These are phyloP conservation scores for Mechanitis messenoides DNA, from an alignment of 2,888 invertebrate genomes.

Conservation along the genomic window DNA sequence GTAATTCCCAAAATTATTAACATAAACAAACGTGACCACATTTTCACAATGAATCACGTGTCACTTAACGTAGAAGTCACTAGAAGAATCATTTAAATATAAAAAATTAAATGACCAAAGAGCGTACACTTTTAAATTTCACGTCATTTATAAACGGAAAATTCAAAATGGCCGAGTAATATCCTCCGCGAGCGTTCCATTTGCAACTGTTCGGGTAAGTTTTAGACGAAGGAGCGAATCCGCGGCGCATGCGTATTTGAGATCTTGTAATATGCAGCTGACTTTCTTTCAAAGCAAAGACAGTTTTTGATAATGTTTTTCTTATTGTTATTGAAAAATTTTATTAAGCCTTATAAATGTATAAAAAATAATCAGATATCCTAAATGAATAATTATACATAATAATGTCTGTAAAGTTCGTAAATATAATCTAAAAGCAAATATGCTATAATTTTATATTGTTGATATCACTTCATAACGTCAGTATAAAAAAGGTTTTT, in stretches of 20 bases:
- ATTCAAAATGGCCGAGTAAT: slow-evolving; percentile 31
- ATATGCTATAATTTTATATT: too few relatives aligned
- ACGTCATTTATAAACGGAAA: slow-evolving; percentile 27
- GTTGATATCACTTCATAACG: too few relatives aligned
- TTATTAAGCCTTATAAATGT: neutral
- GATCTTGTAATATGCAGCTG: slow-evolving; percentile 16
- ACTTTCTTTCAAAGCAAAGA: slow-evolving; percentile 6
- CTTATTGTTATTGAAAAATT: neutral
- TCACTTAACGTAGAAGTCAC: slow-evolving; percentile 35
- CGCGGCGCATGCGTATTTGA: slow-evolving; percentile 44
- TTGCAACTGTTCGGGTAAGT: slow-evolving; percentile 40
- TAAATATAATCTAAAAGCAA: too few relatives aligned
- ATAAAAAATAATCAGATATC: too few relatives aligned
- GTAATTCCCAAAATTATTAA: slow-evolving; percentile 60
- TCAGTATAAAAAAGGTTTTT: too few relatives aligned
- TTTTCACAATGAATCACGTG: slow-evolving; percentile 50
- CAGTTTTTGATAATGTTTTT: neutral
- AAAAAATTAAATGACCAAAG: slow-evolving; percentile 29
- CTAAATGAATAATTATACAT: too few relatives aligned
- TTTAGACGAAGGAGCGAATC: slow-evolving; percentile 34
- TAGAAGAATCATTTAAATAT: slow-evolving; percentile 10
- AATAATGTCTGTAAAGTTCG: too few relatives aligned
- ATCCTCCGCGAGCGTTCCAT: slow-evolving; percentile 32
- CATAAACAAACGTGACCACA: slow-evolving; percentile 49
- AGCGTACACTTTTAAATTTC: slow-evolving; percentile 36